A percentile compares a stretch with the other conserved stretches of the same genome.
phyloP scores from a whole-genome alignment of 1,140 invertebrate genomes.

The Macrobrachium rosenbergii region DNA sequence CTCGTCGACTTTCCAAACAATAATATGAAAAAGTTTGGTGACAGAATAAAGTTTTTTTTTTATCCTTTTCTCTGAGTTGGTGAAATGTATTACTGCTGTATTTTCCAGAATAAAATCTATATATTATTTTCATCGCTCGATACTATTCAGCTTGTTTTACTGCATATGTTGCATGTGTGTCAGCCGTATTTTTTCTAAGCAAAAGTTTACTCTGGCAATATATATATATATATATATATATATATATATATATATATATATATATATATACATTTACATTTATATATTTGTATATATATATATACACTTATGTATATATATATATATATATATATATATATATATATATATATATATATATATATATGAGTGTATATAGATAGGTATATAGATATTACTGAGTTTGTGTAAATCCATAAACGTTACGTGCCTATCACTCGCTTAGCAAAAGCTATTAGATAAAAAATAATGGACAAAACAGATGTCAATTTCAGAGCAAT shows the following conservation, averaged over 20 bases:
- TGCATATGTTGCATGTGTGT: too few species aligned
- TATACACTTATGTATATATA: slow-evolving; percentile 4
- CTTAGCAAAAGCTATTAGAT: too few species aligned
- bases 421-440: not conserved
- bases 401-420: not conserved
- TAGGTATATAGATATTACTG: not conserved
- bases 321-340: slow-evolving; percentile 18
- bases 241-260: not conserved
- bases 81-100: too few species aligned
- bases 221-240: not conserved
- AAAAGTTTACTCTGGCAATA: not conserved
- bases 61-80: too few species aligned
- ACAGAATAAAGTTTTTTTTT: too few species aligned
- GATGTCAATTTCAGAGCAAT: not conserved
- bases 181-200: too few species aligned
- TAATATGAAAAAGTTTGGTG: too few species aligned
- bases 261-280: not conserved
- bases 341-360: slow-evolving; percentile 22
- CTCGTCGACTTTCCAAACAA: too few species aligned
- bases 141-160: too few species aligned
- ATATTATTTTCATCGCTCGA: too few species aligned
- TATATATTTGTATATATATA: slow-evolving; percentile 9
- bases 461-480: not conserved
- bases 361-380: slow-evolving; percentile 15
- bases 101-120: too few species aligned